Base-by-base conservation (phyloP, 2,113 vertebrate species). In the Clarias magur region DNA sequence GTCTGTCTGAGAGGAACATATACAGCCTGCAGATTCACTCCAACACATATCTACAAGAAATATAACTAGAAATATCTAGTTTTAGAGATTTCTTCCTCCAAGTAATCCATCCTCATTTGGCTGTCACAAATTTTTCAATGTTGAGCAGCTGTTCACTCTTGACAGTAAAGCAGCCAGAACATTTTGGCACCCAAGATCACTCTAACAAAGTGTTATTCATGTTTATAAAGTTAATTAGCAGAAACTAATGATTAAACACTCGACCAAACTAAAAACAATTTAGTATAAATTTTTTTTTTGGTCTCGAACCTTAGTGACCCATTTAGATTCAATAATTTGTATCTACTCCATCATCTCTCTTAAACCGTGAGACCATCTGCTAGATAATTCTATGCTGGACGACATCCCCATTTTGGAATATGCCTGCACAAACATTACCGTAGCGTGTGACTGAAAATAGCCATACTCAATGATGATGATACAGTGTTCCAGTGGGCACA, bases 381-480 rank as follows among this genome's bases (percentile, higher is more conserved):
- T 91, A 63, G 54, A 91, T 91, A 62, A 87, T 83, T 86, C 85
- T 27, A 12, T 90, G 63, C 48, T 42, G 78, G 82, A 90, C 88
- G 89, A 72, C 68, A 83, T 60, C 62, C 89, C 88, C 90, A 91
- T 93, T 92, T 80, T 84, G 90, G 91, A 92, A 90, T 87, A 88
- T 65, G 82, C 89, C 89, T 81, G 21, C 91, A 92, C 84, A 92
- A 92, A 92, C 90, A 89, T 88, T 84, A 60, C 90, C 93, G 91
- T 90, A 93, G 92, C 88, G 90, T 88, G 91, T 92, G 91, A 92
- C 76, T 89, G 87, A 87, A 88, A 91, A 57, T 89, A 85, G 2
- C 81, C 80, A 42, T 79, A 54, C 65, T 86, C 73, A 72, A 19
- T 65, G 72, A 86, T 65, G 72, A 86, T 78, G 76, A 88, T 21